Percentiles rank a stretch among this genome's conserved stretches.
phyloP scores from a whole-genome alignment of 1,140 invertebrate species.

The Phortica variegata region DNA sequence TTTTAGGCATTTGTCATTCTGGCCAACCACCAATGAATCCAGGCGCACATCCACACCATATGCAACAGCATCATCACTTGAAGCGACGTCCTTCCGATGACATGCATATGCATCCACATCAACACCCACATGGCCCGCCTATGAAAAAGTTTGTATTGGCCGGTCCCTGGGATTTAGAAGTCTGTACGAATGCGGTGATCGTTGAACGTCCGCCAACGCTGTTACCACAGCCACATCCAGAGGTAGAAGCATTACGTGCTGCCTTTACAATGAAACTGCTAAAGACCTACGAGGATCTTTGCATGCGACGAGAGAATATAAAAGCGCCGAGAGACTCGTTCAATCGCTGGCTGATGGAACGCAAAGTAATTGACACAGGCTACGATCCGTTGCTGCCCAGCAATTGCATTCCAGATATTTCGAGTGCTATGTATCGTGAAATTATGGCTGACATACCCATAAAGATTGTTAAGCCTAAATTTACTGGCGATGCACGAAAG shows the following conservation, averaged over 20 bases:
- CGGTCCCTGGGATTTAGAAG: conserved; percentile 94
- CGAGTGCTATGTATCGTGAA: conserved; percentile 92
- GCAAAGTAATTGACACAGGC: conserved; percentile 87
- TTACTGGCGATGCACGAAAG: conserved; percentile 93
- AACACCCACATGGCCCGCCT: conserved; percentile 56
- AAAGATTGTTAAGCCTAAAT: conserved; percentile 91
- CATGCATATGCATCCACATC: conserved; percentile 55
- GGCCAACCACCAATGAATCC: conserved; percentile 59
- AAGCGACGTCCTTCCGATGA: conserved; percentile 82
- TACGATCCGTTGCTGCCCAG: conserved; percentile 88
- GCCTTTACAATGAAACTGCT: conserved; percentile 79
- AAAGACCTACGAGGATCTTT: conserved; percentile 90
- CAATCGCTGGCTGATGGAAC: conserved; percentile 93
- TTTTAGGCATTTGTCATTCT: conserved; percentile 32
- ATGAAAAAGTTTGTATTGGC: conserved; percentile 81
- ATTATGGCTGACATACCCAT: conserved; percentile 99
- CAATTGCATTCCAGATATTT: conserved; percentile 89
- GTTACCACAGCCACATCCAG: conserved; percentile 89
- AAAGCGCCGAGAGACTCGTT: conserved; percentile 96
- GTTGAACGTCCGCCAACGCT: conserved; percentile 81
- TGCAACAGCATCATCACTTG: conserved; percentile 53
- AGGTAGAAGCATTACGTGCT: conserved; percentile 81
- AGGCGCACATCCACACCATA: conserved; percentile 37
- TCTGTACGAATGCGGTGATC: conserved; percentile 91
- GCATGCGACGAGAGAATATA: conserved; percentile 89